phyloP scores from a whole-genome alignment of 2,797 vertebrate species.

The Tinamus major region DNA sequence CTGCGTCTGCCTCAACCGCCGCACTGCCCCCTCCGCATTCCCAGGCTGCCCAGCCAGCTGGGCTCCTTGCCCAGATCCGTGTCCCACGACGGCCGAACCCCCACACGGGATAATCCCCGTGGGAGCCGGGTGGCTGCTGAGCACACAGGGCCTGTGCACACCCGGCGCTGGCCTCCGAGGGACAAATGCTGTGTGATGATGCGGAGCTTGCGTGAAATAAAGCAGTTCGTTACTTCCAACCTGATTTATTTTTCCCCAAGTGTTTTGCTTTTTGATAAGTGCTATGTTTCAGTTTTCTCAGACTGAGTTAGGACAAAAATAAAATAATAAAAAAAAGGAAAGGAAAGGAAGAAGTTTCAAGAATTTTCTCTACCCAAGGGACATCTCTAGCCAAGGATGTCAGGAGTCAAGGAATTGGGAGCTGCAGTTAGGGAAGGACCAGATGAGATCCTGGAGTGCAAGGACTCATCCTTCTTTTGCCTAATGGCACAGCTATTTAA shows the following conservation, averaged over 20 bases:
- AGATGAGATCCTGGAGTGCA: neutral
- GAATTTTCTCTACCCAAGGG: neutral
- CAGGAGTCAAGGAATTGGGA: no score
- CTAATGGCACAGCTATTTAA: neutral
- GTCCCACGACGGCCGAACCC: accelerated
- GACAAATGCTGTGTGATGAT: neutral
- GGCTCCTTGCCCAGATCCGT: neutral
- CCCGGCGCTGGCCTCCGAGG: no score
- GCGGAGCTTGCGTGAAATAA: accelerated
- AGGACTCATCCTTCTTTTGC: neutral
- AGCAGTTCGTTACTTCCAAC: neutral
- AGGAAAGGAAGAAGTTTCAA: neutral
- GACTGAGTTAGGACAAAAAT: neutral
- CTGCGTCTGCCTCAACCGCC: neutral
- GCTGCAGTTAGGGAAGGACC: neutral
- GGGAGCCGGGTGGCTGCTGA: neutral
- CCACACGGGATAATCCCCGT: accelerated
- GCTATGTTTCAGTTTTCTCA: accelerated
- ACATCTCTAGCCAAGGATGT: no score
- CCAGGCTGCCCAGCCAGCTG: neutral
- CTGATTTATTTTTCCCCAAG: neutral
- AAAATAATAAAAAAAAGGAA: neutral
- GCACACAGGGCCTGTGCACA: accelerated
- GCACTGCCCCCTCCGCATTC: neutral
- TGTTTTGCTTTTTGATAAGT: neutral